Evolutionary conservation across 2,888 invertebrate genomes (phyloP).

Genomic region (Orthosia cruda): DNA sequence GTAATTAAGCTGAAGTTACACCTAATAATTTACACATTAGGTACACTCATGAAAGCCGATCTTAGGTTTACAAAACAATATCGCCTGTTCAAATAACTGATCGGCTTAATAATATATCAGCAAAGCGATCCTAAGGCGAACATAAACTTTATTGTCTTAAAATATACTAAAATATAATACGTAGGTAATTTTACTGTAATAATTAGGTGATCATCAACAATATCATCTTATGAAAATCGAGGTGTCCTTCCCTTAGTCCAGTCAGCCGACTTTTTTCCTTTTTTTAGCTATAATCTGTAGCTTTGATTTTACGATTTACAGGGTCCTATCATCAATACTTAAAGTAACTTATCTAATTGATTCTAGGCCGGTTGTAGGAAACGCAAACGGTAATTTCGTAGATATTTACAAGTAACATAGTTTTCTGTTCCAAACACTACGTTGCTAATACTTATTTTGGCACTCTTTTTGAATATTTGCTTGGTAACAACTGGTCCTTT

Average conservation of each 20-base stretch:
- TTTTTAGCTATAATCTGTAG: conserved; percentile 1
- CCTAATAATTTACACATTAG: conserved; percentile 44
- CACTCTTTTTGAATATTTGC: conserved; percentile 50
- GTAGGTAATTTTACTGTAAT: conserved; percentile 31
- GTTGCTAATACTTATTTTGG: conserved; percentile 57
- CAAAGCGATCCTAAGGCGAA: conserved; percentile 56
- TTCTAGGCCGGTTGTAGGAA: conserved; percentile 62
- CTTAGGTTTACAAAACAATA: conserved; percentile 35
- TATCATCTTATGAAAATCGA: conserved; percentile 65
- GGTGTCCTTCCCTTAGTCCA: conserved; percentile 63
- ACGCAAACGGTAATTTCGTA: conserved; percentile 21
- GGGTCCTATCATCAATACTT: conserved; percentile 23
- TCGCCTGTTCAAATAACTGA: conserved; percentile 19
- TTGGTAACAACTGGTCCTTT: conserved; percentile 36
- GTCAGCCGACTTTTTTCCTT: conserved; percentile 39
- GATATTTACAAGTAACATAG: conserved; percentile 33
- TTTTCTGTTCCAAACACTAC: conserved; percentile 31
- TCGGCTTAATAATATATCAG: conserved; percentile 29
- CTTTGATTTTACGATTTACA: conserved; percentile 5
- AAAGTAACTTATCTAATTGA: conserved; percentile 27
- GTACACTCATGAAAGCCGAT: conserved; percentile 59
- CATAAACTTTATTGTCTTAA: conserved; percentile 65
- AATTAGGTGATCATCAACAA: conserved; percentile 3
- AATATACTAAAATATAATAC: conserved; percentile 56
- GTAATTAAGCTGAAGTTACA: conserved; percentile 59